Conservation (phyloP, 2,888 invertebrate genomes). For the Alitta virens region DNA sequence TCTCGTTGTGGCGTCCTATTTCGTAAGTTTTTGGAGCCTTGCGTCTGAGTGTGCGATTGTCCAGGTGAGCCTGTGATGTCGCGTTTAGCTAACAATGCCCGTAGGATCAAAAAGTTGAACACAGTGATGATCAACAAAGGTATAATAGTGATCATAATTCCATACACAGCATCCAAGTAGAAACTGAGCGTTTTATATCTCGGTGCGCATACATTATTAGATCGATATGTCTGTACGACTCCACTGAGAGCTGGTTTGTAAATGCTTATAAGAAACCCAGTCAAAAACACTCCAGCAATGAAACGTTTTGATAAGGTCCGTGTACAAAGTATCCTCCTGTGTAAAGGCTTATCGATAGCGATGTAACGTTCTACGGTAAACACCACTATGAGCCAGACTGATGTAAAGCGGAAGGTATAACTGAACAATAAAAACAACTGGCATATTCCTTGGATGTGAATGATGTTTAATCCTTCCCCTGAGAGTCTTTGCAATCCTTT, state of each 20-base stretch:
- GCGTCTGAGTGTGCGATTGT: slow-evolving; percentile 4
- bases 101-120: slow-evolving; percentile 46
- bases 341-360: slow-evolving; percentile 49
- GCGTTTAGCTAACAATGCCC: slow-evolving; percentile 33
- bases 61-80: not conserved
- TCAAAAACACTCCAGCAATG: slow-evolving; percentile 34
- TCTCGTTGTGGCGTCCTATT: too few relatives aligned
- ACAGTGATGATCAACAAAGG: slow-evolving; percentile 25
- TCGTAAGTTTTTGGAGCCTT: too few relatives aligned
- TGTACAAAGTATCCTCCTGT: slow-evolving; percentile 40
- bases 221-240: slow-evolving; percentile 8
- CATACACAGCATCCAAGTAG: slow-evolving; percentile 45
- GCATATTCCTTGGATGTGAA: slow-evolving; percentile 36
- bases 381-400: slow-evolving; percentile 49
- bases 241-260: slow-evolving; percentile 45
- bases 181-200: slow-evolving; percentile 35
- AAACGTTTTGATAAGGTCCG: slow-evolving; percentile 37
- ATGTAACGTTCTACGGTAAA: slow-evolving; percentile 46
- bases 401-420: slow-evolving; percentile 47
- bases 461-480: slow-evolving; percentile 32
- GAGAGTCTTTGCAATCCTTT: slow-evolving; percentile 36
- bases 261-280: slow-evolving; percentile 34
- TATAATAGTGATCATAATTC: slow-evolving; percentile 28
- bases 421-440: slow-evolving; percentile 73
- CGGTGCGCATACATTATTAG: slow-evolving; percentile 33